Base-by-base conservation (phyloP, 2,888 invertebrate genomes). In the Micoletzkya japonica region DNA sequence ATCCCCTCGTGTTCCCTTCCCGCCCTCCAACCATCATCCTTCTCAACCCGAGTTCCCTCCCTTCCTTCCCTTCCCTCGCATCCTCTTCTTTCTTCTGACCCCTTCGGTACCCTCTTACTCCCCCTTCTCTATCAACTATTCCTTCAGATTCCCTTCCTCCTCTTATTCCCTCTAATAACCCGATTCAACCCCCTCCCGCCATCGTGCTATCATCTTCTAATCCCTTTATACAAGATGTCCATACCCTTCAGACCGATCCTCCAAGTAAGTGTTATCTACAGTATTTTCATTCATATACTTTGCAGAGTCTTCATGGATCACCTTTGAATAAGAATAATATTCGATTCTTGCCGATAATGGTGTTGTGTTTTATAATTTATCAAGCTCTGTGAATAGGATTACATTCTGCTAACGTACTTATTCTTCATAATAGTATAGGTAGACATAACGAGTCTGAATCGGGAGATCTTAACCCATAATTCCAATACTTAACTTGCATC, bases 21-120 rank as follows among this genome's bases (percentile, higher is more conserved):
- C n/a, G 58, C 36, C 0, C n/a, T 58, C 2, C 34, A 58, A 36
- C 28, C 58, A 36, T n/a, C n/a, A n/a, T n/a, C n/a, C n/a, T n/a
- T n/a, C n/a, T n/a, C n/a, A n/a, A n/a, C 58, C 17, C 34, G 58
- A 58, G 36, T 58, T 58, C 58, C 58, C 17, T 58, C 58, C 36
- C 58, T 58, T 17, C 58, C 58, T 7, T 58, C 58, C 24, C 34
- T 58, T 20, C 24, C 58, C 20, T 30, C 32, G 24, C 36, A 58
- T 36, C 58, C 58, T n/a, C n/a, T n/a, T 36, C 34, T 58, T 20
- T 34, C 58, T n/a, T 30, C 32, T n/a, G 58, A 58, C 24, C 58
- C 58, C 34, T 58, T 58, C 36, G 58, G 58, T 58, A 58, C 24
- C 28, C 17, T 30, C 10, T 32, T 14, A 44, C 44, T 44, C 36